These are phyloP conservation scores for Dipodomys stephensi DNA, from an alignment of 2,113 vertebrate genomes.

Conservation along the genomic window DNA sequence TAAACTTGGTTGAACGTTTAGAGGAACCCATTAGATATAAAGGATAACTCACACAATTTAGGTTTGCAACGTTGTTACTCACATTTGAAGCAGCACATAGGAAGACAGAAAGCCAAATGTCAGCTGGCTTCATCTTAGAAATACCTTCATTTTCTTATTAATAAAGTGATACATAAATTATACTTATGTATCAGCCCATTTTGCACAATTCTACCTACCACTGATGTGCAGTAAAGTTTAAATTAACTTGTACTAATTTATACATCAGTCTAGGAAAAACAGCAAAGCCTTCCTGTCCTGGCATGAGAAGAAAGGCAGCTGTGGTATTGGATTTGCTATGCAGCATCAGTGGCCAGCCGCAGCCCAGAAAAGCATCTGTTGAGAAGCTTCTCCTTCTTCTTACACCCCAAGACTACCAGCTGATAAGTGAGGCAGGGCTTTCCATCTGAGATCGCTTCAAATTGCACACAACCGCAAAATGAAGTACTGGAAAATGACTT, in stretches of 20 bases:
- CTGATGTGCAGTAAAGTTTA: slow-evolving; percentile 11
- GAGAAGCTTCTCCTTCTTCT: slow-evolving; percentile 60
- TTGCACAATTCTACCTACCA: not conserved
- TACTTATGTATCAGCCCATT: not conserved
- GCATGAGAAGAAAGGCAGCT: slow-evolving; percentile 54
- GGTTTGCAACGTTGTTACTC: not conserved
- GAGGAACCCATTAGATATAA: not conserved
- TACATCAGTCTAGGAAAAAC: not conserved
- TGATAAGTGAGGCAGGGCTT: slow-evolving; percentile 57
- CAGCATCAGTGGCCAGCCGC: slow-evolving; percentile 59
- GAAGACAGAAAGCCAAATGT: slow-evolving; percentile 4
- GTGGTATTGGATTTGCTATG: slow-evolving; percentile 70
- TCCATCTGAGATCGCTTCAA: slow-evolving; percentile 52
- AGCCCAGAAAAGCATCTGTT: slow-evolving; percentile 44
- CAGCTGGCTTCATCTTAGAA: not conserved
- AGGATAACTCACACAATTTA: not conserved
- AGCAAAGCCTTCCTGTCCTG: slow-evolving; percentile 36
- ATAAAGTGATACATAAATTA: slow-evolving; percentile 13
- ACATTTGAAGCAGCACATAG: slow-evolving; percentile 15
- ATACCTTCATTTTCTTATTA: not conserved
- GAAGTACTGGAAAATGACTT: slow-evolving; percentile 46
- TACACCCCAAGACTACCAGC: slow-evolving; percentile 66
- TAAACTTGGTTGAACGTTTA: slow-evolving; percentile 2
- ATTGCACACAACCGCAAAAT: slow-evolving; percentile 31
- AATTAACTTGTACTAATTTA: not conserved